Evolutionary conservation across 2,888 invertebrate genomes (phyloP), one percentile per base, ranked within the genome.

Genomic region (Oscheius sp.): DNA sequence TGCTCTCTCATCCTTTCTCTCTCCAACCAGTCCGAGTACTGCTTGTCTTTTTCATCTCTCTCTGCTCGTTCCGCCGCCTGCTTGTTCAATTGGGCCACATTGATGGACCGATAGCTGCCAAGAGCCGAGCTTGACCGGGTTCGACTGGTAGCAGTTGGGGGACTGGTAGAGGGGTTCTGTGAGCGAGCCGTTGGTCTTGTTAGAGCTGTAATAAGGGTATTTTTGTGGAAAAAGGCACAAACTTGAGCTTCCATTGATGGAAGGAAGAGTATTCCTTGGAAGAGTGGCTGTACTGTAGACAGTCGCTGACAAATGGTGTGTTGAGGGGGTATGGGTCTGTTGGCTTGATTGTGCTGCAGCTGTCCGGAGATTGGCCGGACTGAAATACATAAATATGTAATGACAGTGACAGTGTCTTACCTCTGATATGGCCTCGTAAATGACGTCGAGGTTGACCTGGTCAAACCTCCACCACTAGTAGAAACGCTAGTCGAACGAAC

Each of bases 1-100:
- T 72, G 62, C 50, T 72, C 72, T 9, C 72, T 2, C 35, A 72
- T 4, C 66, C 68, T 74, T 63, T 78, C 78, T 63, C 74, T 59
- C 33, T 78, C 78, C 63, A 73, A 57, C 78, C 78, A 78, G n/a
- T 70, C 72, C 21, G 35, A 73, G 58, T 84, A 81, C 55, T 82
- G 72, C 59, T 79, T 66, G 62, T 80, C 76, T 48, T 82, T 82
- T 65, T 78, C 78, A 33, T 84, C 84, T 68, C 78, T 70, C 35
- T 79, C 80, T 9, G 78, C 81, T 35, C 84, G 48, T 63, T 81
- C 84, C 21, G 66, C 71, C 7, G 81, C 84, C 71, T 82, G 80
- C 71, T 78, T 76, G 10, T 76, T 76, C 55, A 82, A 42, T 57
- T 74, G 66, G 33, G 57, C 55, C 33, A 78, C 78, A 10, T 70